Percentiles rank a stretch among this genome's conserved stretches.
phyloP scores from a whole-genome alignment of 2,797 vertebrate genomes.

The Geotrypetes seraphini region DNA sequence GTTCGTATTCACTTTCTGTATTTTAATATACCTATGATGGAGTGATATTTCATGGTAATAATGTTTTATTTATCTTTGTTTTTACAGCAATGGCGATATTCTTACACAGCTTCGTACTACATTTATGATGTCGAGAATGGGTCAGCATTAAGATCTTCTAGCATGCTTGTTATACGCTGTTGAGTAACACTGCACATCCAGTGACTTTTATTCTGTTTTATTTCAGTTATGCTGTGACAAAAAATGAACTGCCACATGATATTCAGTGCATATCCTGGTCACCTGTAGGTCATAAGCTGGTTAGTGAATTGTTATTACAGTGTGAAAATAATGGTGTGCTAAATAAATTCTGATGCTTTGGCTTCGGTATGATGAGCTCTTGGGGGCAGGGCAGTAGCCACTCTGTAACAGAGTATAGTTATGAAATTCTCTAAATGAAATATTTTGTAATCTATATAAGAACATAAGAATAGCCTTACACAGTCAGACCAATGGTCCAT shows the following conservation, averaged over 20 bases:
- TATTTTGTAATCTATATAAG: no score
- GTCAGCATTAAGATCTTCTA: conserved; percentile 55
- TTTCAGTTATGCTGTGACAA: conserved; percentile 68
- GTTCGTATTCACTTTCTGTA: no score
- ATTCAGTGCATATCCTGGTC: conserved; percentile 83
- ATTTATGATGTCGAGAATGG: conserved; percentile 67
- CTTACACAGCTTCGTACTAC: conserved; percentile 82
- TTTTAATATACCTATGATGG: no score
- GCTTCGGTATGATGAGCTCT: no score
- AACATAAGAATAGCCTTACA: no score
- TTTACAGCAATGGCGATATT: conserved; percentile 87
- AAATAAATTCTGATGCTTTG: no score
- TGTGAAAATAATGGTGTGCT: no score
- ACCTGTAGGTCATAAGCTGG: conserved; percentile 76
- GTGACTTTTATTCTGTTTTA: conserved; percentile 21
- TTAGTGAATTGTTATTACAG: no score
- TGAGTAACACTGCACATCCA: conserved; percentile 1
- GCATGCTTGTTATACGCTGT: conserved; percentile 3
- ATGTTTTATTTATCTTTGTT: conserved; percentile 19
- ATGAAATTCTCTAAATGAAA: no score
- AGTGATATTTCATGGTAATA: conserved; percentile 14
- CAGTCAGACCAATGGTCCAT: no score
- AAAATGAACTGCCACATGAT: conserved; percentile 59
- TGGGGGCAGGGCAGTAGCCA: no score
- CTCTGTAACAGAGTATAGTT: no score